A percentile compares a stretch with the other conserved stretches of the same genome.
phyloP scores from a whole-genome alignment of 2,888 invertebrate species.

The Andrena fulva region DNA sequence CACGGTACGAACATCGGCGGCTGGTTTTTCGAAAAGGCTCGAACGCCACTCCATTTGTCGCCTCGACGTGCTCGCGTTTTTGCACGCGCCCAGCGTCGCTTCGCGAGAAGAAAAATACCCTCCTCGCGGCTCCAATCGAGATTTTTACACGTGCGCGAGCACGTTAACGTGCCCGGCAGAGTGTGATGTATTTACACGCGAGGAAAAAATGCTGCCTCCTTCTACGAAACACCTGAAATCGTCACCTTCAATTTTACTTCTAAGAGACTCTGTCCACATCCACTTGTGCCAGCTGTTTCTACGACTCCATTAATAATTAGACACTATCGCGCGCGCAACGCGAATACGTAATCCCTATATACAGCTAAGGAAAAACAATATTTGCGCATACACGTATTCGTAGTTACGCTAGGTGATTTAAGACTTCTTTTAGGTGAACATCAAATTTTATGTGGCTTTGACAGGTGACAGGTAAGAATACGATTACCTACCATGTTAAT shows the following conservation, averaged over 20 bases:
- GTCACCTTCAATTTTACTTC: conserved; percentile 20
- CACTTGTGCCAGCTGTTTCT: conserved; percentile 19
- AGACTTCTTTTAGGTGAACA: background rate
- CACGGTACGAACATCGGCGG: conserved; percentile 5
- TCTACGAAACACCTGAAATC: conserved; percentile 33
- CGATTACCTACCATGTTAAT: no score
- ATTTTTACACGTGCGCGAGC: conserved; percentile 9
- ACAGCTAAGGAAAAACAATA: background rate
- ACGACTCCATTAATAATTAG: conserved; percentile 22
- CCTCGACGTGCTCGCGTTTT: conserved; percentile 9
- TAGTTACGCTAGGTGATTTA: background rate
- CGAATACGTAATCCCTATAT: conserved; percentile 4
- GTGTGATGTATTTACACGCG: background rate
- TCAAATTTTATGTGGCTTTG: no score
- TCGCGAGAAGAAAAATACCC: conserved; percentile 23
- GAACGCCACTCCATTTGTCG: conserved; percentile 24
- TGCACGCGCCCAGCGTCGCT: background rate
- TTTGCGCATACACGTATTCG: background rate
- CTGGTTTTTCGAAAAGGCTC: conserved; percentile 29
- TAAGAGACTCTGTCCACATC: background rate
- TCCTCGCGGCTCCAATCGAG: conserved; percentile 11
- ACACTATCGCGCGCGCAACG: conserved; percentile 28
- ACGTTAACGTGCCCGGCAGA: background rate
- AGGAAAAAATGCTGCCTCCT: background rate
- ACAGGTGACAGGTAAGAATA: no score